phyloP scores from a whole-genome alignment of 2,888 invertebrate genomes.

The Metopia argyrocephala region DNA sequence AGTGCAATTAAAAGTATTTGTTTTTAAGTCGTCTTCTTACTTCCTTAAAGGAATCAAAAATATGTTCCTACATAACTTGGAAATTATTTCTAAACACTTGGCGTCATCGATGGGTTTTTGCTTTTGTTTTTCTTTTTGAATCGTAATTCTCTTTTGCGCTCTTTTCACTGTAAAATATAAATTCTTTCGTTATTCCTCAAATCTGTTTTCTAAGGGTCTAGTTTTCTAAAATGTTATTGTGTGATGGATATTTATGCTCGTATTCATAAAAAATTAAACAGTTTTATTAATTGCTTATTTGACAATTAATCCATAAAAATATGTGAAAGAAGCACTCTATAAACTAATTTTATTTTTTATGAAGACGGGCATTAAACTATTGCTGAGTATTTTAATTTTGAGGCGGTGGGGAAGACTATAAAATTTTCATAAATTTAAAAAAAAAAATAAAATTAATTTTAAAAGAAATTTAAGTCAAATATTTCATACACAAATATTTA shows the following conservation, averaged over 20 bases:
- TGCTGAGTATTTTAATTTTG: too few species aligned
- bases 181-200: slow-evolving; percentile 27
- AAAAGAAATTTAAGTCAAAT: too few species aligned
- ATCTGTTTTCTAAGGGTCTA: slow-evolving; percentile 28
- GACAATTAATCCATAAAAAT: too few species aligned
- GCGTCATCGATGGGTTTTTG: slow-evolving; percentile 57
- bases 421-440: too few species aligned
- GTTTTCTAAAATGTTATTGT: neutral
- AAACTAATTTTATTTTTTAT: too few species aligned
- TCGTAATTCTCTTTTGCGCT: slow-evolving; percentile 51
- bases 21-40: slow-evolving; percentile 33
- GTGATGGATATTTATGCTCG: neutral
- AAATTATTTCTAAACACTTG: slow-evolving; percentile 32
- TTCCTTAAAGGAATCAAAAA: neutral
- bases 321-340: too few species aligned
- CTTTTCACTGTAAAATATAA: slow-evolving; percentile 45
- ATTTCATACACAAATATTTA: too few species aligned
- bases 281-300: neutral
- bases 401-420: too few species aligned
- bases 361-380: too few species aligned
- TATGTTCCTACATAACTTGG: neutral
- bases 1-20: slow-evolving; percentile 64
- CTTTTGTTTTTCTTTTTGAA: slow-evolving; percentile 1
- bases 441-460: too few species aligned
- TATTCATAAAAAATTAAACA: neutral